Conservation (phyloP, 2,888 invertebrate species). For the Dasypogon diadema region DNA sequence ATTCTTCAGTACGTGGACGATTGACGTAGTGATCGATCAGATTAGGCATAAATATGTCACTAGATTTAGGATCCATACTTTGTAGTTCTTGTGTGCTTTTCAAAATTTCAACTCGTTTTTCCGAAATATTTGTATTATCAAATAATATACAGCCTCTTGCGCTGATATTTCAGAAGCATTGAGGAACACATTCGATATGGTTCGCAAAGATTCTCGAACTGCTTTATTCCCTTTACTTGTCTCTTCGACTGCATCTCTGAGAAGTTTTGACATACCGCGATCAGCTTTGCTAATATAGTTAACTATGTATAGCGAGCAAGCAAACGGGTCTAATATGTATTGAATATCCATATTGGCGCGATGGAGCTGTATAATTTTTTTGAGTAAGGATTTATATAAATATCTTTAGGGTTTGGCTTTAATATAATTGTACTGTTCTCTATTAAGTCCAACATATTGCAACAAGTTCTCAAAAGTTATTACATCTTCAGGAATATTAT, state of each 20-base stretch:
- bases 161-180: slow-evolving; percentile 6
- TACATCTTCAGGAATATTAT: no score
- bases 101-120: not conserved
- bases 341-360: slow-evolving; percentile 3
- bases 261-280: not conserved
- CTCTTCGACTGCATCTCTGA: slow-evolving; percentile 9
- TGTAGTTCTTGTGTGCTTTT: not conserved
- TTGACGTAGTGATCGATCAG: slow-evolving; percentile 8
- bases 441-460: not conserved
- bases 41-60: slow-evolving; percentile 5
- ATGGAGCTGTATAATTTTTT: no score
- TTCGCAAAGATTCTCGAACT: not conserved
- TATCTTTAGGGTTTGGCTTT: not conserved
- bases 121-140: not conserved
- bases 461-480: not conserved
- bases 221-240: slow-evolving; percentile 7
- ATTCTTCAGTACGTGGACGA: slow-evolving; percentile 1
- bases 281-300: slow-evolving; percentile 23
- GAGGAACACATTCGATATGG: slow-evolving; percentile 1
- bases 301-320: no score
- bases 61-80: not conserved
- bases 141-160: not conserved
- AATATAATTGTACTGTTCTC: not conserved
- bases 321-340: not conserved
- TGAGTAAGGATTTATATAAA: slow-evolving; percentile 3